These are phyloP conservation scores for Argentina silus DNA, from an alignment of 2,797 vertebrate species.

Conservation along the genomic window DNA sequence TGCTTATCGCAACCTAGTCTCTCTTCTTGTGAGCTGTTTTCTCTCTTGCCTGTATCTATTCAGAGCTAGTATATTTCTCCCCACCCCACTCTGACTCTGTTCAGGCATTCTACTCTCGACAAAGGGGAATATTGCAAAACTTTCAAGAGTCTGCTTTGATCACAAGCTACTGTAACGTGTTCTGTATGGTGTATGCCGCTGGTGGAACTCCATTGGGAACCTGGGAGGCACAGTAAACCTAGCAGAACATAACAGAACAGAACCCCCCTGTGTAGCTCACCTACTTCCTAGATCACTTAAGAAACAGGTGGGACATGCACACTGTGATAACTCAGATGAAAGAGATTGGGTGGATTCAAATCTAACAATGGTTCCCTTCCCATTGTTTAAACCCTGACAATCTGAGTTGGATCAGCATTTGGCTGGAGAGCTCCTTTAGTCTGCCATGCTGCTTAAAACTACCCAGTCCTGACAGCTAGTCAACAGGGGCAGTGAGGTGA, in stretches of 20 bases:
- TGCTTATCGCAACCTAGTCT: neutral
- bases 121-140: neutral
- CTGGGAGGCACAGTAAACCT: neutral
- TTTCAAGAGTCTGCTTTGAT: constrained; percentile 9
- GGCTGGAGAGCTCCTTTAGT: neutral
- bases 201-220: neutral
- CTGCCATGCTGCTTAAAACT: neutral
- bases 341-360: neutral
- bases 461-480: neutral
- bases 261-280: neutral
- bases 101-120: neutral
- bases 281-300: neutral
- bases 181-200: neutral
- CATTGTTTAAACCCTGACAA: neutral
- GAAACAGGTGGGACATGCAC: neutral
- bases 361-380: neutral
- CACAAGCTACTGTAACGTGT: neutral
- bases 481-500: neutral
- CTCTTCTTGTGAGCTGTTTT: neutral
- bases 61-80: neutral
- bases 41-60: neutral
- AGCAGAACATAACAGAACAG: neutral
- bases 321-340: neutral
- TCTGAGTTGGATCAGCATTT: too few relatives aligned
- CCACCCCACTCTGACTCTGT: neutral